Evolutionary conservation across 2,113 vertebrate species (phyloP), one percentile per base, ranked within the genome.

Genomic region (Axis porcinus): DNA sequence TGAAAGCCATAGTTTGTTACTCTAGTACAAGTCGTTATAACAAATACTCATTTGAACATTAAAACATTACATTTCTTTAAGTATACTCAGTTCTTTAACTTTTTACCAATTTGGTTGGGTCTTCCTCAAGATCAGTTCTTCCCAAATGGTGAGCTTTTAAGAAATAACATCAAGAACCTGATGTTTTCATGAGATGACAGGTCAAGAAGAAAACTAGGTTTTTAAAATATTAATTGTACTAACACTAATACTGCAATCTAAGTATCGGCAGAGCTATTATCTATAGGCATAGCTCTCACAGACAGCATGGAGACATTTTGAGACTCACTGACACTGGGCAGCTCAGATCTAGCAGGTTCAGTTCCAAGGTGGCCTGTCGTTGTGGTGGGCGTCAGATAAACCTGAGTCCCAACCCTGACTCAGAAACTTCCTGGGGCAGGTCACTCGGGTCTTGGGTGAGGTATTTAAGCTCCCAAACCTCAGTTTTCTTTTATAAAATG

Each of bases 141-240:
- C 45, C 45, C 54, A 52, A 94, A 89, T 36, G 40, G 33, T 91
- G 33, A 97, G 27, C 82, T 89, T 96, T 74, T 58, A 97, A 96
- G 52, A 97, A 97, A 96, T 78, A 45, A 97, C 95, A 96, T 84
- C 23, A 81, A 52, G 25, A 54, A 74, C 85, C 36, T 84, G 19
- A 95, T 57, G 30, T 87, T 96, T 97, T 93, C 78, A 84, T 40
- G 82, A 45, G 40, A 55, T 79, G 60, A 76, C 28, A 96, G 62
- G 25, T 85, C 87, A 98, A 95, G 33, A 96, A 98, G 88, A 54
- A 96, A 89, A 79, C 27, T 1, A 87, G 47, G 79, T 33, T 92
- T 96, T 95, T 25, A 58, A 94, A 92, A 94, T 94, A 79, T 40
- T 58, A 12, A 47, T 25, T 87, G 25, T 86, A 93, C 57, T 78